Evolutionary conservation across 2,888 invertebrate species (phyloP), one percentile per base, ranked within the genome.

Genomic region (Acanthosepion lycidas): DNA sequence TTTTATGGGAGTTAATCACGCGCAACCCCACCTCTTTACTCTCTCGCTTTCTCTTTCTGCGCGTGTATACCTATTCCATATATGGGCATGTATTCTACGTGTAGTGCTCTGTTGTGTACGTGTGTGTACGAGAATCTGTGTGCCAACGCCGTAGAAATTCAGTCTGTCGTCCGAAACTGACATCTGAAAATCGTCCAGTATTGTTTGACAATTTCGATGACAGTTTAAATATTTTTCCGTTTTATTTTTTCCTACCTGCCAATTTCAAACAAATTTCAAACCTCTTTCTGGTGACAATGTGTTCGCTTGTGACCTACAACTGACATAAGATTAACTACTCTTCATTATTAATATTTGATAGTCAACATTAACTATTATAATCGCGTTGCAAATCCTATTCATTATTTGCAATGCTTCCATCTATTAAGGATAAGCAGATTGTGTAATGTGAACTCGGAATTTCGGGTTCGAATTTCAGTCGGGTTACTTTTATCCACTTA

Each of bases 61-160:
- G 33, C 33, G n/a, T n/a, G 78, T 78, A 78, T 9, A 33, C 33
- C n/a, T 78, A 78, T 78, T 78, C 78, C 78, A n/a, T 33, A 78
- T 78, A 78, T 78, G 78, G 78, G n/a, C 78, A 78, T 78, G 78
- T 78, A 33, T n/a, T n/a, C n/a, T 78, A 78, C n/a, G 78, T 42
- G 55, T 78, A n/a, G 78, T 0, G 33, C 78, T n/a, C 18, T 78
- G 78, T 15, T 78, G 78, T 78, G 78, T 15, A 78, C 15, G 78
- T 78, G 78, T n/a, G 78, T 78, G 33, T 8, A 33, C 9, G n/a
- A 15, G 9, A 6, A n/a, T n/a, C 9, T 12, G 5, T 33, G 8
- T 1, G 5, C n/a, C n/a, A 33, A 78, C 78, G 78, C 78, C n/a
- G 78, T 78, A 12, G 78, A 33, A 78, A 78, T 78, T 15, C 78